phyloP scores from a whole-genome alignment of 2,888 invertebrate genomes.

The Lasioglossum vierecki region DNA sequence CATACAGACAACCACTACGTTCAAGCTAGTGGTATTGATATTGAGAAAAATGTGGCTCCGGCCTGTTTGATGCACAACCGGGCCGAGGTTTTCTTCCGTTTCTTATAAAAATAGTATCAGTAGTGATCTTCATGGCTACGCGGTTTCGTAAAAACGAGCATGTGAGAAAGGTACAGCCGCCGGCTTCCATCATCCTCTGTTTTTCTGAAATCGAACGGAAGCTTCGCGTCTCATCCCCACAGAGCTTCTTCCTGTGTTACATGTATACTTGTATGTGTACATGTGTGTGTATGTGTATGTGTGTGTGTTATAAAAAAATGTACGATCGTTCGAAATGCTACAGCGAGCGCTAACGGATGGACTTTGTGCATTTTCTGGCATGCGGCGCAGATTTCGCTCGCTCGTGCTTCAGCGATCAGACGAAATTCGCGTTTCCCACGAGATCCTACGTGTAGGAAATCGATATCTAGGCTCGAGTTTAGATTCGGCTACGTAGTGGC shows the following conservation, averaged over 20 bases:
- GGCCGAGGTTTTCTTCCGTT: conserved; percentile 10
- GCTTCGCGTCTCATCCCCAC: neutral
- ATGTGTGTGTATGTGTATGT: neutral
- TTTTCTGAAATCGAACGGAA: conserved; percentile 21
- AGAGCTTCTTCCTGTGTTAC: neutral
- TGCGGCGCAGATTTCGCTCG: neutral
- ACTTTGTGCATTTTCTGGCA: conserved; percentile 23
- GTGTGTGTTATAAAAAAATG: conserved; percentile 46
- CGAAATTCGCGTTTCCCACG: conserved; percentile 7
- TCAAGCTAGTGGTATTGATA: conserved; percentile 34
- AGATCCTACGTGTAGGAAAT: conserved; percentile 45
- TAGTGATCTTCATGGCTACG: conserved; percentile 48
- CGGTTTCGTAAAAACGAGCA: conserved; percentile 58
- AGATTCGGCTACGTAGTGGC: conserved; percentile 33
- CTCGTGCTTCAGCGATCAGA: neutral
- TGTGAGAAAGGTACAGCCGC: conserved; percentile 34
- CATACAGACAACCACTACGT: conserved; percentile 59
- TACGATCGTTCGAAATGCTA: conserved; percentile 21
- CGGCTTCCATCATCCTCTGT: neutral
- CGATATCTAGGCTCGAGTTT: conserved; percentile 46
- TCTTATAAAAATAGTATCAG: conserved; percentile 70
- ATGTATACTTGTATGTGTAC: neutral
- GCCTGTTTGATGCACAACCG: neutral
- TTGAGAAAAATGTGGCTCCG: conserved; percentile 3
- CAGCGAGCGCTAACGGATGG: conserved; percentile 50